Percentiles rank a stretch among this genome's conserved stretches.
Evolutionary conservation across 2,888 invertebrate genomes (phyloP).

Genomic region (Clistopyga incitator): DNA sequence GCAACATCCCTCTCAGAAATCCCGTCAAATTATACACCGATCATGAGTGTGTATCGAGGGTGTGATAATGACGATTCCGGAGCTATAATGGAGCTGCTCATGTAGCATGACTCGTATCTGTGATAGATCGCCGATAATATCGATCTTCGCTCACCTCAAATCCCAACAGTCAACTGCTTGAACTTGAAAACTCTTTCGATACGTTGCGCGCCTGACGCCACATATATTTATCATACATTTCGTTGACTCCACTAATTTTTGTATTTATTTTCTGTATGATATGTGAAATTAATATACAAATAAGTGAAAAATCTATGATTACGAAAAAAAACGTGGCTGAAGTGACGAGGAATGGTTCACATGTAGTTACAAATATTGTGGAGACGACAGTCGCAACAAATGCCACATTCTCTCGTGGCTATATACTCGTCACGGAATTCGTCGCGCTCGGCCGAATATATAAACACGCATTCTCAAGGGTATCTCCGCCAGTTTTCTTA

Average conservation of each 20-base stretch:
- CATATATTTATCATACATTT: no score
- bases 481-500: not conserved
- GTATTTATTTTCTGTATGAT: no score
- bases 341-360: no score
- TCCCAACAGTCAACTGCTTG: not conserved
- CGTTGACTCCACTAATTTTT: no score
- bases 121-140: not conserved
- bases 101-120: not conserved
- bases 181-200: not conserved
- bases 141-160: not conserved
- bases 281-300: not conserved
- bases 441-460: constrained; percentile 32
- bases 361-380: not conserved
- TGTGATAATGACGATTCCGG: constrained; percentile 4
- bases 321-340: not conserved
- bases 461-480: constrained; percentile 41
- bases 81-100: not conserved
- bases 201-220: not conserved
- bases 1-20: not conserved
- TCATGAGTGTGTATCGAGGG: constrained; percentile 4
- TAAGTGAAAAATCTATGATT: not conserved
- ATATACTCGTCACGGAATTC: constrained; percentile 10
- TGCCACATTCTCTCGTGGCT: not conserved
- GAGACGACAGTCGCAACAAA: not conserved
- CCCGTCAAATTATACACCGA: constrained; percentile 12